These are phyloP conservation scores for Drosophila bunnanda DNA, from an alignment of 2,888 invertebrate genomes.

Conservation along the genomic window DNA sequence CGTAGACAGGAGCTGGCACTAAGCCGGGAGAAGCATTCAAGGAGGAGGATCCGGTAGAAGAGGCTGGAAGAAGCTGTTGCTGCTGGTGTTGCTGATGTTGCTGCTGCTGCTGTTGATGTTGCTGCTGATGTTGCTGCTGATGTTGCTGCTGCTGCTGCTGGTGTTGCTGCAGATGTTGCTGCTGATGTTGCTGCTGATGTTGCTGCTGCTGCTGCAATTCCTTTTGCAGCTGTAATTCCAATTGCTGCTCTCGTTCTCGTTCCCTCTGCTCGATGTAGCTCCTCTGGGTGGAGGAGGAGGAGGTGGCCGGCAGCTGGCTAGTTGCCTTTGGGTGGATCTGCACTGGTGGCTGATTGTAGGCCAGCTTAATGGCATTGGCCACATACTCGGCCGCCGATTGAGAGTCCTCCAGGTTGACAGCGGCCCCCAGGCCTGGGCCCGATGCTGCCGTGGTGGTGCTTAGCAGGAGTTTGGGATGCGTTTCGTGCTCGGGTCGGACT, in stretches of 20 bases:
- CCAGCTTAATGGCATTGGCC: conserved; percentile 82
- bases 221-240: conserved; percentile 41
- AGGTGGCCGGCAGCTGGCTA: conserved; percentile 1
- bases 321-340: conserved; percentile 25
- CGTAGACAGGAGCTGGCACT: conserved; percentile 72
- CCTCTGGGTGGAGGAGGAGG: conserved; percentile 48
- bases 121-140: not conserved
- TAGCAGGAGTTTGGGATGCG: conserved; percentile 51
- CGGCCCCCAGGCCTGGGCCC: conserved; percentile 18
- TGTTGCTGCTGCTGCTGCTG: conserved; percentile 46
- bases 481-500: conserved; percentile 75
- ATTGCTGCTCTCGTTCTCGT: conserved; percentile 32
- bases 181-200: conserved; percentile 27
- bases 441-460: conserved; percentile 50
- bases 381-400: conserved; percentile 84
- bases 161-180: conserved; percentile 32
- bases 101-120: conserved; percentile 43
- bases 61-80: conserved; percentile 7
- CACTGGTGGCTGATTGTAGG: conserved; percentile 60
- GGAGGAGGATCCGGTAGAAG: conserved; percentile 1
- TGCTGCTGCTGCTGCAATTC: not conserved
- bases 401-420: conserved; percentile 73
- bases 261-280: conserved; percentile 36
- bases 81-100: not conserved
- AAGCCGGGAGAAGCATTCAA: conserved; percentile 12